These are phyloP conservation scores for Galeruca laticollis DNA, from an alignment of 2,888 invertebrate genomes.

Conservation along the genomic window DNA sequence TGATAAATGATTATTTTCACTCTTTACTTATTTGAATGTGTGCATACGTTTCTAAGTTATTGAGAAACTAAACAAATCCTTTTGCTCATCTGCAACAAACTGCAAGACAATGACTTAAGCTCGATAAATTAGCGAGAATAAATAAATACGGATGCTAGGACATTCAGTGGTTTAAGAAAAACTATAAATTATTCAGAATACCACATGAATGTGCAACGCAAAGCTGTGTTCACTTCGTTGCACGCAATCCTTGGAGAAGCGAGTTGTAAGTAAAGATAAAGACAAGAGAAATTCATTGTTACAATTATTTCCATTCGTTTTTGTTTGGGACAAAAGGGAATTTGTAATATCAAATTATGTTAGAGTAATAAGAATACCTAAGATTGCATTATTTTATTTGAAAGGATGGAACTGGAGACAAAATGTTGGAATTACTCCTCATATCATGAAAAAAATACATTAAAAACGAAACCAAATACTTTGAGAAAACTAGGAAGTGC, in stretches of 20 bases:
- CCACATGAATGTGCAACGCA: not conserved
- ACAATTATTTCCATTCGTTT: not conserved
- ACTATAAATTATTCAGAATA: constrained; percentile 2
- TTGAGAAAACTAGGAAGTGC: too few species aligned
- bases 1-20: too few species aligned
- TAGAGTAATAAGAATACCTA: too few species aligned
- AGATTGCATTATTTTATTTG: not conserved
- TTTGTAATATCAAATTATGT: too few species aligned
- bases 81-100: not conserved
- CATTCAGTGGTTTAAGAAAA: not conserved
- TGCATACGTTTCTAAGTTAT: too few species aligned
- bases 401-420: not conserved
- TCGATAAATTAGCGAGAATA: not conserved
- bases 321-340: not conserved
- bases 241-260: not conserved
- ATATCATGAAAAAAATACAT: too few species aligned
- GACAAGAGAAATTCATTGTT: constrained; percentile 1
- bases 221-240: constrained; percentile 2
- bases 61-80: not conserved
- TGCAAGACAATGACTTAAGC: not conserved
- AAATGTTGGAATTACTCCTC: too few species aligned
- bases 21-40: too few species aligned
- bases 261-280: not conserved
- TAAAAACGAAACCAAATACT: too few species aligned
- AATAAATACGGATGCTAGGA: not conserved